These are phyloP conservation scores for Gymnoscopelus braueri DNA, from an alignment of 2,797 vertebrate species.

Conservation along the genomic window DNA sequence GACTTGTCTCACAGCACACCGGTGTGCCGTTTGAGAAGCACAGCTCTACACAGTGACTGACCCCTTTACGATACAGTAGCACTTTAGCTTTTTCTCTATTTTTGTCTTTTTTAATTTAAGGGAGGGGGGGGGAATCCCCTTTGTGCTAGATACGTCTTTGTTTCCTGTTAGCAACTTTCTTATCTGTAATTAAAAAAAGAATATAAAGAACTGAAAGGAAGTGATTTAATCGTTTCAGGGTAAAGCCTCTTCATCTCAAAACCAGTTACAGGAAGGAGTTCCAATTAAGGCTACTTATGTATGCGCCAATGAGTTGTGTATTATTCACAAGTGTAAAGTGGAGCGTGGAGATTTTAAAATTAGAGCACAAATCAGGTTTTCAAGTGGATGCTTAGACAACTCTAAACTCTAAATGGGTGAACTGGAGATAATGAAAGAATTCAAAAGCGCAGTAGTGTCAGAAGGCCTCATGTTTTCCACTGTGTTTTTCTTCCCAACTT, in stretches of 20 bases:
- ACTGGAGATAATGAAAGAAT: neutral
- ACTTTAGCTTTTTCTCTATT: no score
- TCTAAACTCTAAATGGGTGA: neutral
- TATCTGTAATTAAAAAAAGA: neutral
- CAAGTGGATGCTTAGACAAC: neutral
- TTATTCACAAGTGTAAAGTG: neutral
- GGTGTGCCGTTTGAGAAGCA: no score
- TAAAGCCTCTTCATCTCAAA: neutral
- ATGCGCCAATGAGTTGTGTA: neutral
- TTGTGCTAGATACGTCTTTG: no score
- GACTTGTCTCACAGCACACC: no score
- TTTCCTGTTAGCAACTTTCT: no score
- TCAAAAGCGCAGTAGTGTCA: neutral
- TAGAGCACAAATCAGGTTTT: neutral
- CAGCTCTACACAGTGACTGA: no score
- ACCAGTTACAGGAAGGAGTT: neutral
- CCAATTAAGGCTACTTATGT: neutral
- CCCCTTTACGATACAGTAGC: no score
- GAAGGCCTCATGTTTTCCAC: constrained; percentile 9
- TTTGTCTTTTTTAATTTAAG: no score
- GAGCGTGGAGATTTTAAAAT: neutral
- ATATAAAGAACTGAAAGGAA: neutral
- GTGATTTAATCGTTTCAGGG: constrained; percentile 1
- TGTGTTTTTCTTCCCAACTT: neutral
- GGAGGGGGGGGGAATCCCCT: no score